These are phyloP conservation scores for Micrastur ruficollis DNA, from an alignment of 2,797 vertebrate species.

Conservation along the genomic window DNA sequence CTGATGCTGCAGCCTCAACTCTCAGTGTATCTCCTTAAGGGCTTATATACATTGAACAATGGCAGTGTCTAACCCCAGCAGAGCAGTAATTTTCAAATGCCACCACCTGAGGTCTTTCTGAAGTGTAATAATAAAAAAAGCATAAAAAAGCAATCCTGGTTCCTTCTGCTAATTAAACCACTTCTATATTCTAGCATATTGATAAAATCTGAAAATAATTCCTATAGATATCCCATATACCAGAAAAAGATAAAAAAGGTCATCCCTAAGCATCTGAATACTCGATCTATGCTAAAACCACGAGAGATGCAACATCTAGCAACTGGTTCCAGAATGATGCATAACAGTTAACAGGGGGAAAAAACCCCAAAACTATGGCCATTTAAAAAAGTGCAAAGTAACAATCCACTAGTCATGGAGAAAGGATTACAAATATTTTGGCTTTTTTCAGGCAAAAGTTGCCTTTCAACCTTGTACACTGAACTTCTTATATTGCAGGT, in stretches of 20 bases:
- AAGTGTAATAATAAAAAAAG: background rate
- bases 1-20: background rate
- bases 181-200: background rate
- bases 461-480: background rate
- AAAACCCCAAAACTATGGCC: rapidly evolving
- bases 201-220: background rate
- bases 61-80: background rate
- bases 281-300: background rate
- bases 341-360: background rate
- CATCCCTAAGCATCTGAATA: background rate
- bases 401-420: background rate
- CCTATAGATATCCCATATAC: background rate
- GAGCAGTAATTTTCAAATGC: background rate
- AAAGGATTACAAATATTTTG: background rate
- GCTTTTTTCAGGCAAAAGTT: background rate
- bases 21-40: background rate
- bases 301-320: background rate
- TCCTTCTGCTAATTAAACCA: background rate
- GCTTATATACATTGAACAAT: background rate
- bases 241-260: background rate
- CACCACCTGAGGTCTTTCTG: background rate
- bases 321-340: background rate
- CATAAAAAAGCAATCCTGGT: background rate
- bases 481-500: background rate
- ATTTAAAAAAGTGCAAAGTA: background rate